Evolutionary conservation across 2,113 vertebrate species (phyloP).

Genomic region (Pithys albifrons): DNA sequence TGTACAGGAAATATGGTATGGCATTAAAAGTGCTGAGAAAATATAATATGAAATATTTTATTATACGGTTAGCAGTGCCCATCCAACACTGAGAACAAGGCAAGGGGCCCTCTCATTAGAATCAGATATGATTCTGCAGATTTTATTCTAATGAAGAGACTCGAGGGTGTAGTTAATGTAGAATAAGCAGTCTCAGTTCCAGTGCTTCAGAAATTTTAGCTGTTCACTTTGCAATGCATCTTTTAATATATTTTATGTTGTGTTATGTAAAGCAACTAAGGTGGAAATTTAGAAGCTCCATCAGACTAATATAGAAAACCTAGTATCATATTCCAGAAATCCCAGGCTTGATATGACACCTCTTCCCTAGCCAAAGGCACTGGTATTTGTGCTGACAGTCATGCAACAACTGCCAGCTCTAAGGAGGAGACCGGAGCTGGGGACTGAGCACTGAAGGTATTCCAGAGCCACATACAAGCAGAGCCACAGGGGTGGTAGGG

Average conservation of each 20-base stretch:
- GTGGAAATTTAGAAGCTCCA: constrained; percentile 7
- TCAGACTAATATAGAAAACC: background rate
- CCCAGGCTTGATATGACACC: constrained; percentile 10
- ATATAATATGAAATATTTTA: constrained; percentile 15
- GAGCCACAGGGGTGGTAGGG: background rate
- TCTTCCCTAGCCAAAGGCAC: background rate
- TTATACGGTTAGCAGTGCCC: background rate
- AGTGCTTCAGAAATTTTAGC: background rate
- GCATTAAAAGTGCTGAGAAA: constrained; percentile 36
- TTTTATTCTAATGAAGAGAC: background rate
- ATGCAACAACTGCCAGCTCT: background rate
- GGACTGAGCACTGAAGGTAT: background rate
- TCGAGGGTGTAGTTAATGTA: background rate
- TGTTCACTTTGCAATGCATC: background rate
- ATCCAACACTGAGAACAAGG: background rate
- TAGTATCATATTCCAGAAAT: constrained; percentile 34
- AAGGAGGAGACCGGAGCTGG: constrained; percentile 16
- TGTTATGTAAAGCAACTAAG: background rate
- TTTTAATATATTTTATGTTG: background rate
- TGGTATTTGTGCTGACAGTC: constrained; percentile 22
- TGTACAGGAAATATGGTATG: background rate
- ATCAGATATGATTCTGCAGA: background rate
- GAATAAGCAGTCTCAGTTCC: background rate
- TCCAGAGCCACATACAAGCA: background rate
- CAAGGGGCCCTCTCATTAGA: background rate